A percentile compares a stretch with the other conserved stretches of the same genome.
Conservation (phyloP, 2,888 invertebrate species). For the Rugalucina vietnamica region DNA sequence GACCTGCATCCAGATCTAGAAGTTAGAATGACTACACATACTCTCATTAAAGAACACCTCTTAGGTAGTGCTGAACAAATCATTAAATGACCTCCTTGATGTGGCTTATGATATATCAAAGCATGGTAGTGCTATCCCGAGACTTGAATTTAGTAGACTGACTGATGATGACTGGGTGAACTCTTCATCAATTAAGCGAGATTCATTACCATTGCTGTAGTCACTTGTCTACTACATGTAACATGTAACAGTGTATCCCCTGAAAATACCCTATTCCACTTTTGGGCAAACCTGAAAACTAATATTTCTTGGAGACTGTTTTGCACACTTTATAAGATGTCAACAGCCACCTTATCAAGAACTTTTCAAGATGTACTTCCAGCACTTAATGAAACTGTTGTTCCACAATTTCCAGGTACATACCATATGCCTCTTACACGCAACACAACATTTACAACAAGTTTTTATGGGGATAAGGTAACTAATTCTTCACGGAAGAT, state of each 20-base stretch:
- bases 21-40: not conserved
- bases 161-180: not conserved
- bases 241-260: not conserved
- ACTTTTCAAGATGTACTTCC: not conserved
- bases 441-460: not conserved
- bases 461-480: not conserved
- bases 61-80: not conserved
- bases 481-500: conserved; percentile 4
- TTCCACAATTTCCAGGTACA: not conserved
- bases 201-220: not conserved
- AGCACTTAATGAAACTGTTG: not conserved
- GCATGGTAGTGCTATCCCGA: not conserved
- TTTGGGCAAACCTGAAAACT: not conserved
- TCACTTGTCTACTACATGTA: not conserved
- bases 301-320: not conserved
- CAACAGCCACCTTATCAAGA: not conserved
- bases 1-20: not conserved
- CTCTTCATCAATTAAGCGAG: not conserved
- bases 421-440: not conserved
- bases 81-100: not conserved
- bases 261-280: not conserved
- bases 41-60: not conserved
- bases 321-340: not conserved
- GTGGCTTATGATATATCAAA: not conserved
- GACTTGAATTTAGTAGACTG: not conserved